These are phyloP conservation scores for Rhabdornis inornatus DNA, from an alignment of 2,113 vertebrate species.

Conservation along the genomic window DNA sequence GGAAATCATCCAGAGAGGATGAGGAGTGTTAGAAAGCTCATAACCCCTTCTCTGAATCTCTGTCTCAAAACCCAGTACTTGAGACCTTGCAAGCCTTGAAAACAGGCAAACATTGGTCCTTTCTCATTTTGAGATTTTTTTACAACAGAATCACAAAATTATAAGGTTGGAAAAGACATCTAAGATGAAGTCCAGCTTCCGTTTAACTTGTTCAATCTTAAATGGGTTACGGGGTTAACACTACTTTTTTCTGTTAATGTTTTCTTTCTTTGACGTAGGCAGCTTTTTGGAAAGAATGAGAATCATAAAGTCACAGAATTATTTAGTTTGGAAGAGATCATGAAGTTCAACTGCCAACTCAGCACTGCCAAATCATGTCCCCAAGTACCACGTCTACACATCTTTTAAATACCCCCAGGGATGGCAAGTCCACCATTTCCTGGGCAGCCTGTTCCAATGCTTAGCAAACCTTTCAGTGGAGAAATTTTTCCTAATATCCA, in stretches of 20 bases:
- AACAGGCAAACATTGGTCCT: background rate
- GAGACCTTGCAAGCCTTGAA: background rate
- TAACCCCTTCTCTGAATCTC: background rate
- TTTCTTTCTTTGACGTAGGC: background rate
- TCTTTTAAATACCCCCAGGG: background rate
- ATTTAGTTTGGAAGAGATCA: background rate
- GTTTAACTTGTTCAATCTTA: background rate
- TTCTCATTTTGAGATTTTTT: background rate
- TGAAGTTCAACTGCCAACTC: background rate
- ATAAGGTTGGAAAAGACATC: background rate
- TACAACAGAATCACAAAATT: background rate
- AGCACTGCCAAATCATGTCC: background rate
- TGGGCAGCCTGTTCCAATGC: background rate
- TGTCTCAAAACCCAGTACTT: background rate
- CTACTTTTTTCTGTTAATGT: background rate
- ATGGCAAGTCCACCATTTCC: background rate
- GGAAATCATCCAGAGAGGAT: background rate
- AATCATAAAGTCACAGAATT: background rate
- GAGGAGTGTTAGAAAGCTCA: background rate
- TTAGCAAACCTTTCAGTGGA: background rate
- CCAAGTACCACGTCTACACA: background rate
- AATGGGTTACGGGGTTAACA: background rate
- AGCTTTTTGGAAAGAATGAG: background rate
- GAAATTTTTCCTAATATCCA: background rate
- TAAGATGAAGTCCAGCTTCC: background rate